These are phyloP conservation scores for Mormyrus proboscirostris DNA, from an alignment of 2,797 vertebrate genomes.

Conservation along the genomic window DNA sequence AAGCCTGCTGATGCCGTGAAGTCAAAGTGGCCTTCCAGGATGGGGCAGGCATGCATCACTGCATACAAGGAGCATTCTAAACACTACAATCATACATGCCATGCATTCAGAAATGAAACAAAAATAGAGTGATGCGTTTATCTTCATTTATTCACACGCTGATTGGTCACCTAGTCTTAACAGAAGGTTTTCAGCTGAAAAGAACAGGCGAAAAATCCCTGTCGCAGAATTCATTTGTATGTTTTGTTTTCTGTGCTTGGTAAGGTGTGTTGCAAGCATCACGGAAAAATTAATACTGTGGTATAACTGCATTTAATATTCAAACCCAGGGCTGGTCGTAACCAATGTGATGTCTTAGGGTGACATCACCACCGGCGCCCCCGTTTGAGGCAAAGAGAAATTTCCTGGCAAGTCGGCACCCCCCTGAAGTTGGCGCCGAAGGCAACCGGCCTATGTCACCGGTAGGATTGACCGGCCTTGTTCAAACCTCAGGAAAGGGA, in stretches of 20 bases:
- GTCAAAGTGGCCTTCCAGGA: background rate
- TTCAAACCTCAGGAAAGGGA: background rate
- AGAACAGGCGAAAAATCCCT: background rate
- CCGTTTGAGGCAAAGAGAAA: background rate
- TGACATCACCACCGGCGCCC: background rate
- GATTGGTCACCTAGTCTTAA: background rate
- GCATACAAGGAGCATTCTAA: background rate
- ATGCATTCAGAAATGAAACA: background rate
- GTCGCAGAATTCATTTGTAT: background rate
- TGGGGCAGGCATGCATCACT: background rate
- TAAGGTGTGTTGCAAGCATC: background rate
- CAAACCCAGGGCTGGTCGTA: background rate
- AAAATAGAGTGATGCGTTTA: background rate
- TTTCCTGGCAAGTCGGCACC: background rate
- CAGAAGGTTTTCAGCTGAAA: background rate
- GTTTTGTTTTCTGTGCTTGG: background rate
- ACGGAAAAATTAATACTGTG: background rate
- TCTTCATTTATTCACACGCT: background rate
- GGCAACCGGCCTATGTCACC: background rate
- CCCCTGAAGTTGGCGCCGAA: background rate
- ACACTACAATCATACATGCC: background rate
- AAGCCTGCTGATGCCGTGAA: background rate
- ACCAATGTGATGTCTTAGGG: background rate
- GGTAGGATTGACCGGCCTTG: background rate
- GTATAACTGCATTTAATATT: background rate